A percentile compares a stretch with the other conserved stretches of the same genome.
Conservation (phyloP, 1,140 invertebrate genomes). For the Bombyx mandarina region DNA sequence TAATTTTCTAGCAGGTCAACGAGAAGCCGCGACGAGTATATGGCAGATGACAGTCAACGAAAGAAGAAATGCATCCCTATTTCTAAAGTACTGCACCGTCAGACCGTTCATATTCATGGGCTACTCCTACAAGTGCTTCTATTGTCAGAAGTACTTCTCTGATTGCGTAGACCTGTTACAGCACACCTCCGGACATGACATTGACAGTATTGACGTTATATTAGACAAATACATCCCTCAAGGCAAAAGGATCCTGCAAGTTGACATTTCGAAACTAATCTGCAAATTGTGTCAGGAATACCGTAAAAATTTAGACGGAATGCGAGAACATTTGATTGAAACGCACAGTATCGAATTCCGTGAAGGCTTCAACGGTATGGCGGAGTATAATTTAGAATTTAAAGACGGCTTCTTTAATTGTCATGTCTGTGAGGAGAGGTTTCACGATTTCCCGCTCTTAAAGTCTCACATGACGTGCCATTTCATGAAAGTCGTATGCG, state of each 20-base stretch:
- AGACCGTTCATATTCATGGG: conserved; percentile 39
- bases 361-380: conserved; percentile 30
- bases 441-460: conserved; percentile 24
- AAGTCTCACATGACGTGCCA: conserved; percentile 49
- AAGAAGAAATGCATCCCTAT: conserved; percentile 26
- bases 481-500: conserved; percentile 59
- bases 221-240: conserved; percentile 34
- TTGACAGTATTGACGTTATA: conserved; percentile 13
- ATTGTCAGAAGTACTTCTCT: conserved; percentile 29
- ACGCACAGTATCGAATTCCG: conserved; percentile 25
- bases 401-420: conserved; percentile 25
- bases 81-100: conserved; percentile 19
- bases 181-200: conserved; percentile 27
- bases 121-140: conserved; percentile 42
- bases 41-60: conserved; percentile 40
- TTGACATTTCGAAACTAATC: conserved; percentile 39
- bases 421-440: conserved; percentile 25
- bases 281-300: conserved; percentile 29
- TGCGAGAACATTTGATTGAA: conserved; percentile 29
- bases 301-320: conserved; percentile 20
- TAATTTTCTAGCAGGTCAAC: not conserved
- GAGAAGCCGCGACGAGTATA: conserved; percentile 11
- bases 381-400: conserved; percentile 31
- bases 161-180: conserved; percentile 22
- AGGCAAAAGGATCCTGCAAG: conserved; percentile 35